Evolutionary conservation across 2,797 vertebrate species (phyloP), one percentile per base, ranked within the genome.

Genomic region (Tiaroga cobitis): DNA sequence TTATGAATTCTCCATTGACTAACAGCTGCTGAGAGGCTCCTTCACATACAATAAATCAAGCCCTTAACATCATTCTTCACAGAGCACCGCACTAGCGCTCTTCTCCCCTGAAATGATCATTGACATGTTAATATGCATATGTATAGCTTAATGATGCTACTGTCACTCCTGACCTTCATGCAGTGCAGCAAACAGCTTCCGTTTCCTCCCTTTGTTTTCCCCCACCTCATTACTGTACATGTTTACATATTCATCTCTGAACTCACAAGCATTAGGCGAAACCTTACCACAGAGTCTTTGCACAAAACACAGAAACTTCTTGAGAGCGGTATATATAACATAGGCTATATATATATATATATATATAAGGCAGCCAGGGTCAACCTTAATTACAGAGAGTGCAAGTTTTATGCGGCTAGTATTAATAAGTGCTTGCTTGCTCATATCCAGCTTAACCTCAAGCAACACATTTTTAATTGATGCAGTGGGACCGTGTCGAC

Each of bases 391-490:
- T 87, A 87, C 72, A 65, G 70, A 75, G 79, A 65, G 79, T 56
- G 83, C 78, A 70, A 75, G 69, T 68, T 85, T 84, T 73, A 61
- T 72, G 77, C 15, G 8, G 65, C 83, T 80, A n/a, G 46, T 84
- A 83, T 84, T 83, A 87, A 87, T 67, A 87, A 87, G 81, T 83
- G 76, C 76, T 80, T 87, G 70, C 85, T 83, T 74, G 83, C 83
- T 87, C 59, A 49, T 84, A 87, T 83, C 63, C 81, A 80, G 68
- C 56, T 65, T 80, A 80, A 80, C 86, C 86, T 80, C 86, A 65
- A 87, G 86, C 86, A 83, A 87, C 80, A 82, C 86, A 80, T 80
- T 80, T 86, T 80, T 87, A 87, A 87, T 87, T 87, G 86, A 87
- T 83, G 75, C 67, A 72, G 56, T 56, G 41, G n/a, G 78, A 80